Base-by-base conservation (phyloP, 2,797 vertebrate species). In the Acropternis orthonyx region DNA sequence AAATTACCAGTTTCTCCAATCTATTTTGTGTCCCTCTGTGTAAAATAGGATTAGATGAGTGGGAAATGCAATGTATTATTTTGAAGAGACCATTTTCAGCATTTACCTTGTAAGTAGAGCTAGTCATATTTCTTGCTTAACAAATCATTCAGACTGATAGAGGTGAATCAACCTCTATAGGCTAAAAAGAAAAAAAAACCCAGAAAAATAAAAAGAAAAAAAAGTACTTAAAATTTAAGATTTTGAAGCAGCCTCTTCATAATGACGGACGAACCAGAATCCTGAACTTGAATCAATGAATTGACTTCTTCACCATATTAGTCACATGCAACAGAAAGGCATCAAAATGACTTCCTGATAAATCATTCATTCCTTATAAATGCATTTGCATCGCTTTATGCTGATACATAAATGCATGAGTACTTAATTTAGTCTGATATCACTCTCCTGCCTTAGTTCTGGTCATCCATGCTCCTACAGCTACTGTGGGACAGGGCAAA, bases 391-490 rank as follows among this genome's bases (percentile, higher is more conserved):
- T 90, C 2, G 4, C 93, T 96, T 95, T 95, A 59, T 92, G 87
- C 79, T 92, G 88, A 94, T 97, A 87, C 93, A 97, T 97, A 96
- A 97, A 97, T 97, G 85, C 77, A 97, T 96, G 92, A 97, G 56
- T 67, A 44, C 44, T 95, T 97, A 97, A 97, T 97, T 97, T 96
- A 97, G 63, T 96, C 96, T 98, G 97, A 98, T 96, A 92, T 97
- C 95, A 97, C 69, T 85, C 63, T 49, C 67, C 41, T 88, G 44
- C 55, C 85, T 76, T 58, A 67, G 76, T 69, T 30, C 4, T 7
- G n/a, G 84, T 68, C 44, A 76, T 51, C 56, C 36, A 32, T 52
- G 51, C 36, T 77, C 76, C 85, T 82, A 30, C 27, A 92, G 59
- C 77, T 92, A 55, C 54, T 15, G 59, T 96, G 68, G 96, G 86